Base-by-base conservation (phyloP, 2,797 vertebrate genomes). In the Scarus forsteni region DNA sequence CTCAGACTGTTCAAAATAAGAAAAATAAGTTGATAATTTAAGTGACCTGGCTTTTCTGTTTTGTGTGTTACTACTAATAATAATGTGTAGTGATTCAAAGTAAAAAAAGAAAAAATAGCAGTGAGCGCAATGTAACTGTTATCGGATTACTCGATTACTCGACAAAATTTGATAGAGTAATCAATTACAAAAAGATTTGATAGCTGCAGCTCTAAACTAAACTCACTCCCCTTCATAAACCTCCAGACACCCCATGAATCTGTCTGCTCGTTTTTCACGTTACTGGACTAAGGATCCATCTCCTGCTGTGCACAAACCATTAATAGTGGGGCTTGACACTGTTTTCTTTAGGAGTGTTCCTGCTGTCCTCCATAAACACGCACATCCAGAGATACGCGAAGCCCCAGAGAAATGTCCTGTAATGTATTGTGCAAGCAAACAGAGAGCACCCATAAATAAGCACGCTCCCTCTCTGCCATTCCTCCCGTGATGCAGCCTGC, bases 371-470 rank as follows among this genome's bases (percentile, higher is more conserved):
- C 1, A 40, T 35, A 57, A 49, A 46, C 36, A 59, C 40, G 59
- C 49, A 60, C 14, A 50, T 8, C 56, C 10, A 63, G 15, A 64
- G 43, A 60, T 10, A 36, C 34, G 19, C 8, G 18, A 35, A 14
- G 39, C 52, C 60, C 59, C 5, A 15, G 64, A 70, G 63, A 65
- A 48, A 67, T 65, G 53, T 76, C 12, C 51, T 49, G 43, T 51
- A 71, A 66, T 18, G 52, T 3, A 15, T 19, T 45, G 43, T 55
- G 53, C 6, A 9, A 60, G 43, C 68, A 57, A 56, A 62, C 19
- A 58, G 44, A 68, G 55, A 74, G 19, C 61, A 58, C 15, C 63
- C 70, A 80, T 67, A 83, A 81, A 81, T 84, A 81, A 77, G 76
- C 10, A 9, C 13, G 7, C 55, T 69, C 45, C 46, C 52, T 70